Evolutionary conservation across 2,797 vertebrate species (phyloP).

Genomic region (Poecile montanus): DNA sequence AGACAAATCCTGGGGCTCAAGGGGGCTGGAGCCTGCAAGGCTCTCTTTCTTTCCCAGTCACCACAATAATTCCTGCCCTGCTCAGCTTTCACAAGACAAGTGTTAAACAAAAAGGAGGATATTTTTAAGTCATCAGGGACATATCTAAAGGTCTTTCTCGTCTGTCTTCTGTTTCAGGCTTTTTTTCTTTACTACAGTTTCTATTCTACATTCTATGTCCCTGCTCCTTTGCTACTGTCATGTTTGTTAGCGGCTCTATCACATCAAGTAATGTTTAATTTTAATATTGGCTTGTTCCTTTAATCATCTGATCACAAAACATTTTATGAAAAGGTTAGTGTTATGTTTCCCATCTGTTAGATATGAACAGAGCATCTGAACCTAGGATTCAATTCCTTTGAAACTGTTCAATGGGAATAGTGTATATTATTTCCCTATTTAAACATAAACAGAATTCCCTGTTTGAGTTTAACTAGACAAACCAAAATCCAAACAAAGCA

Average conservation of each 20-base stretch:
- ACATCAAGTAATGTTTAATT: background rate
- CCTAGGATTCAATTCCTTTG: background rate
- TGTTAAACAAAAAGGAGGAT: background rate
- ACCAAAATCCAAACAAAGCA: background rate
- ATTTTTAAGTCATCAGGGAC: background rate
- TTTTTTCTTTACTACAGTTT: background rate
- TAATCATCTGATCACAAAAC: background rate
- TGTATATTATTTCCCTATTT: background rate
- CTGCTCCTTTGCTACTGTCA: background rate
- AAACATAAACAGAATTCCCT: background rate
- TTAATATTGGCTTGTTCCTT: background rate
- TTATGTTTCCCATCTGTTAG: background rate
- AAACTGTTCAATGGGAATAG: background rate
- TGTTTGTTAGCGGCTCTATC: background rate
- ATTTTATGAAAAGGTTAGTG: background rate
- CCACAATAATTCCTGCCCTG: background rate
- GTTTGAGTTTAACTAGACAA: background rate
- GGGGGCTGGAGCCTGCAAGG: rapidly evolving
- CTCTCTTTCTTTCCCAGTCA: background rate
- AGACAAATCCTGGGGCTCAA: rapidly evolving
- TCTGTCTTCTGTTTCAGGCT: background rate
- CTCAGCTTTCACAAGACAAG: background rate
- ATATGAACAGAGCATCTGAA: background rate
- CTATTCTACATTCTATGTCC: background rate
- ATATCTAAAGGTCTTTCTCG: background rate